A percentile compares a stretch with the other conserved stretches of the same genome.
These are phyloP conservation scores for Tridacna gigas DNA, from an alignment of 2,888 invertebrate genomes.

Conservation along the genomic window DNA sequence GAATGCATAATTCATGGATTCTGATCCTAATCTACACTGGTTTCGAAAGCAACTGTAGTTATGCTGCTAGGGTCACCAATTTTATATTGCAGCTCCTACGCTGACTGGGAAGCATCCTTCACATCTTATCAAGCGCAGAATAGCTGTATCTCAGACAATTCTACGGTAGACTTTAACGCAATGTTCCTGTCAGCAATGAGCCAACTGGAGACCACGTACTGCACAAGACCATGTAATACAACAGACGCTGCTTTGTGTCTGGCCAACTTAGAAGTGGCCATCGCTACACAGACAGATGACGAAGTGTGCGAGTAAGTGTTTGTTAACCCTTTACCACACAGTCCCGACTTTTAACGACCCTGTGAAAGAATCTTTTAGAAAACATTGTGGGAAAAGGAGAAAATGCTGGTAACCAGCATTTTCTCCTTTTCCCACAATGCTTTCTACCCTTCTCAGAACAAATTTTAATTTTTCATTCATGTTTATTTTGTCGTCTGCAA, in stretches of 20 bases:
- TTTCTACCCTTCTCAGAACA: no score
- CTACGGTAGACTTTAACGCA: constrained; percentile 27
- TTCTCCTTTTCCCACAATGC: neutral
- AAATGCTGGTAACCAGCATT: neutral
- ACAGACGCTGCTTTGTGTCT: constrained; percentile 43
- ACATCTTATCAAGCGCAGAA: neutral
- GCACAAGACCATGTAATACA: constrained; percentile 42
- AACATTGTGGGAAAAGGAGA: no score
- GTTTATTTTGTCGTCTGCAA: no score
- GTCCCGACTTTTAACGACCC: no score
- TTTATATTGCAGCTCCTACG: constrained; percentile 11
- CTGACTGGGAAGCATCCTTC: constrained; percentile 2
- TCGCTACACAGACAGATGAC: constrained; percentile 12
- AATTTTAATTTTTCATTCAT: no score
- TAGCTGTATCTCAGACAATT: constrained; percentile 18
- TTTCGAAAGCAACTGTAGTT: no score
- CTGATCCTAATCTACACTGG: neutral
- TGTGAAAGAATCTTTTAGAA: no score
- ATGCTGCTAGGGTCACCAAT: neutral
- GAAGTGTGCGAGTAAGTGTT: constrained; percentile 31
- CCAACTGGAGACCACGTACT: constrained; percentile 37
- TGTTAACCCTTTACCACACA: neutral
- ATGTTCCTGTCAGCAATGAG: constrained; percentile 25
- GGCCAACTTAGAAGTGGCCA: neutral
- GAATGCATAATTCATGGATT: neutral